Conservation (phyloP, 2,113 vertebrate genomes). For the Antigone vipio region DNA sequence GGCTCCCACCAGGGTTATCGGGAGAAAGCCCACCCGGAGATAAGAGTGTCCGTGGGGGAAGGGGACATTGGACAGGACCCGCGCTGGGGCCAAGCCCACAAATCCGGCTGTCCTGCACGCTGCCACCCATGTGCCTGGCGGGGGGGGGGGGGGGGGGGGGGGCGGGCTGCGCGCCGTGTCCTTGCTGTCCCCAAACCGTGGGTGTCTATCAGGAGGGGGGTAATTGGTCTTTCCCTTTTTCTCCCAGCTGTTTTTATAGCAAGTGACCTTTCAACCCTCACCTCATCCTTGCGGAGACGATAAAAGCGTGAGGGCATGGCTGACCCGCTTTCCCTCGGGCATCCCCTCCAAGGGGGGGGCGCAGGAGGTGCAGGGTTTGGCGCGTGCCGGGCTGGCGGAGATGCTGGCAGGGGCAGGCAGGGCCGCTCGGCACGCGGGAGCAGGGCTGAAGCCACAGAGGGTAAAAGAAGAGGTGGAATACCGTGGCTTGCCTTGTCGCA, state of each 20-base stretch:
- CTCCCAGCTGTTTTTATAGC: background rate
- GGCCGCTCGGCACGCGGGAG: accelerated
- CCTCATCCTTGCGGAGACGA: background rate
- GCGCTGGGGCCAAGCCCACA: background rate
- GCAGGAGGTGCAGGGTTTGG: background rate
- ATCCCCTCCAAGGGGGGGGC: too few relatives aligned
- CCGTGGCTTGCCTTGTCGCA: too few relatives aligned
- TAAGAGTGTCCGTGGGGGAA: background rate
- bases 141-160: background rate
- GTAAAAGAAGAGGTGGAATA: background rate
- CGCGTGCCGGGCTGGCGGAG: background rate
- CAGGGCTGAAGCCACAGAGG: background rate
- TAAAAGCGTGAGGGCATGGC: background rate
- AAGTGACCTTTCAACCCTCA: background rate
- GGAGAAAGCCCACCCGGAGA: background rate
- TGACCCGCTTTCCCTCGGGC: background rate
- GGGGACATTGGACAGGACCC: background rate
- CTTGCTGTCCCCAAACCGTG: background rate
- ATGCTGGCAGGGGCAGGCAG: background rate
- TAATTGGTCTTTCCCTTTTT: background rate
- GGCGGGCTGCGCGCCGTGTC: background rate
- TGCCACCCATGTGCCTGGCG: accelerated
- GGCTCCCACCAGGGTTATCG: accelerated
- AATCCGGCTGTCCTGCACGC: background rate
- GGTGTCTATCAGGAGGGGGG: background rate